Evolutionary conservation across 2,888 invertebrate species (phyloP), one percentile per base, ranked within the genome.

Genomic region (Dicyrtoma fusca): DNA sequence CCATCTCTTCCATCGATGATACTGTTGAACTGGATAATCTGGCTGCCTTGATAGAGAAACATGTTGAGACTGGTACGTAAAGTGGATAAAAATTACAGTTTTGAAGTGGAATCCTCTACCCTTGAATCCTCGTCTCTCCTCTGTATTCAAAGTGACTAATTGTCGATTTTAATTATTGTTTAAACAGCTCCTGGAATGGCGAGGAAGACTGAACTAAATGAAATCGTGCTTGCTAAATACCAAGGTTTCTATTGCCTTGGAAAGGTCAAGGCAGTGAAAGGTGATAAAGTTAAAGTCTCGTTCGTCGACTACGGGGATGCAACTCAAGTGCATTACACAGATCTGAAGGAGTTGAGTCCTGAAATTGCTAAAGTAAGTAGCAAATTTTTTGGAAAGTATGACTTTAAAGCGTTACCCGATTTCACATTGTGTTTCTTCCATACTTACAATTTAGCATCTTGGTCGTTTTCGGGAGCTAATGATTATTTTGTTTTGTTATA

Each of bases 21-120:
- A 21, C 5, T 25, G 34, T 17, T n/a, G 25, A 62, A 1, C 51
- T 70, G 47, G 62, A 49, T 0, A 10, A 1, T 6, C 14, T 71
- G 13, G 34, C 51, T 6, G 23, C 0, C 0, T 21, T 11, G 1
- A 55, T 71, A 21, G 14, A 63, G 1, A 25, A 21, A 4, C 19
- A 53, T 25, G 55, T 53, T n/a, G 14, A 13, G 10, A 71, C 34
- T 11, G 71, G 71, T 71, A 71, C n/a, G n/a, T n/a, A n/a, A n/a
- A n/a, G n/a, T n/a, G 5, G n/a, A 19, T 1, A 19, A 53, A 53
- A 53, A 53, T 26, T 59, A 26, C 3, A 34, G 34, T 34, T 34
- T n/a, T 5, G 1, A 14, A 19, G 14, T 2, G 19, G n/a, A 59
- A 59, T n/a, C 14, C n/a, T 8, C 14, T 6, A n/a, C 17, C 6